Base-by-base conservation (phyloP, 1,140 invertebrate genomes). In the Bactericera cockerelli region DNA sequence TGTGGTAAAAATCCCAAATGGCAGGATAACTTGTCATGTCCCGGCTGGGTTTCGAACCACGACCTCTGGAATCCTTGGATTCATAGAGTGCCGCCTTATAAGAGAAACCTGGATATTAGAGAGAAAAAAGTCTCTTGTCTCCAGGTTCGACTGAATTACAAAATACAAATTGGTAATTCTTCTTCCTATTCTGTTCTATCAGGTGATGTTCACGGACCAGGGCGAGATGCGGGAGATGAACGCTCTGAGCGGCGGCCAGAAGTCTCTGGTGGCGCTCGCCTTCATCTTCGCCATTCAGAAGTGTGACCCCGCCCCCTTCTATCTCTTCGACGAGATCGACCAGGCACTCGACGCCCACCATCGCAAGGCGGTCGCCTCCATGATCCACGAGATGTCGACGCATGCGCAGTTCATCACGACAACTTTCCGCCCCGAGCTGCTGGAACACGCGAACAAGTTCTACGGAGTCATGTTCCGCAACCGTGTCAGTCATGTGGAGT, bases 171-270 rank as follows among this genome's bases (percentile, higher is more conserved):
- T n/a, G n/a, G n/a, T n/a, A n/a, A n/a, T n/a, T n/a, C n/a, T n/a
- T n/a, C n/a, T n/a, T n/a, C n/a, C n/a, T n/a, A n/a, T n/a, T n/a
- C n/a, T n/a, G n/a, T n/a, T n/a, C n/a, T n/a, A 79, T n/a, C 42
- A 49, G 42, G 42, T 49, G 8, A 68, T 89, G 3, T 94, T 94
- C 69, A 92, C 87, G 1, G 89, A 89, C 63, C 71, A 70, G 58
- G 90, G 89, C 0, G 95, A 98, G 76, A 98, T 98, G 93, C 81
- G 92, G 59, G 96, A 99, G 75, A 98, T 99, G 94, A 95, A 98
- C 73, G 95, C 98, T 72, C 74, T 99, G 1, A 98, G 93, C 1
- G 97, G 97, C 28, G 97, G 97, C 3, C 97, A 99, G 73, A 99
- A 99, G 73, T 98, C 94, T 16, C 75, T 99, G 0, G 96, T 99